Base-by-base conservation (phyloP, 2,888 invertebrate species). In the Pyrrhia umbra region DNA sequence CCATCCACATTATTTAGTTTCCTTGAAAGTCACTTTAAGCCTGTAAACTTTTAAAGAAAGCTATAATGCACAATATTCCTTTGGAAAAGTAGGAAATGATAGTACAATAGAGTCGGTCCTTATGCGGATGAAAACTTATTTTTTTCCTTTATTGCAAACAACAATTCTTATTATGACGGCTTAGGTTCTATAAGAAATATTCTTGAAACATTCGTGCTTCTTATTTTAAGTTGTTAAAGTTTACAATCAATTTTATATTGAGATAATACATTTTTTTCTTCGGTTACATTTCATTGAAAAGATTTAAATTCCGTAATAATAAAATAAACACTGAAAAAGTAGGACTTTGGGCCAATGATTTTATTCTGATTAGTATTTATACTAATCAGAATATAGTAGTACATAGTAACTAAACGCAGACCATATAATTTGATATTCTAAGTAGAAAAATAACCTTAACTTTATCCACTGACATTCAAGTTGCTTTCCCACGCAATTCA, bases 81-180 rank as follows among this genome's bases (percentile, higher is more conserved):
- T 58, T 43, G 25, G 58, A 64, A 75, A 67, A 77, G 68, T 63
- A 37, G 59, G 64, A 70, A 77, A 77, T 70, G 25, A 60, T 71
- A 70, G 39, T 46, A 54, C 55, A 77, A 77, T 42, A 37, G 50
- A 52, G 59, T 21, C 49, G 45, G 54, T 67, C 56, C 51, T 64
- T 50, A 52, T 18, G 46, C 50, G 45, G 51, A 39, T 39, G 42
- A 9, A 47, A 34, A 42, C 55, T 68, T 74, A 57, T 58, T 77
- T 57, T n/a, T 43, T 47, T 66, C 13, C 56, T 72, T 75, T 66
- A 59, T 66, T 61, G 60, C 54, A 50, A 77, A 77, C 64, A 74
- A 70, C 66, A 63, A 42, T 56, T 72, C 50, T 55, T 71, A 43
- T 71, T 75, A 71, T 49, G 66, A 56, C 27, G 50, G 58, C 58